Conservation (phyloP, 1,140 invertebrate genomes). For the Brachionus koreanus region DNA sequence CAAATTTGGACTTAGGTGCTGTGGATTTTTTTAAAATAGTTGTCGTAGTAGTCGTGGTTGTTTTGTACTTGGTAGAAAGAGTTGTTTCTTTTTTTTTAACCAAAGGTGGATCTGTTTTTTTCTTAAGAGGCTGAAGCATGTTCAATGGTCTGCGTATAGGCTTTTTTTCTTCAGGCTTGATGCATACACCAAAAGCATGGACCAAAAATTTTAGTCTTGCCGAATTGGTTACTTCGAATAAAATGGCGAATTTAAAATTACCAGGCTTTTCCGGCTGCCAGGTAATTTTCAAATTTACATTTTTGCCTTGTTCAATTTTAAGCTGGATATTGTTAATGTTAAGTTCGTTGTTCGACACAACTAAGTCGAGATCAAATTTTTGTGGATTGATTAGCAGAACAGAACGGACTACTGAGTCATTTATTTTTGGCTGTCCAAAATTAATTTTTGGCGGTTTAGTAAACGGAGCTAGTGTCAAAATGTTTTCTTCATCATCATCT, state of each 20-base stretch:
- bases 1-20: not conserved
- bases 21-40: not conserved
- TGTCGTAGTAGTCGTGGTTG: slow-evolving; percentile 6
- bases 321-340: slow-evolving; percentile 36
- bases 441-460: slow-evolving; percentile 40
- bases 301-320: not conserved
- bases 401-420: not conserved
- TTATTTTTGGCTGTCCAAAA: slow-evolving; percentile 23
- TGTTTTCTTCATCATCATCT: slow-evolving; percentile 33
- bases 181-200: slow-evolving; percentile 30
- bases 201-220: slow-evolving; percentile 42
- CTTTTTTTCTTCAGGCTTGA: not conserved
- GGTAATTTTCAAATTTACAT: slow-evolving; percentile 25
- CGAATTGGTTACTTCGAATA: slow-evolving; percentile 29
- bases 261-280: slow-evolving; percentile 12
- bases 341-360: slow-evolving; percentile 2
- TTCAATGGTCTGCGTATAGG: not conserved
- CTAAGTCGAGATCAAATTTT: slow-evolving; percentile 23
- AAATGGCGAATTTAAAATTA: slow-evolving; percentile 21
- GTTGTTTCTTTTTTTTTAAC: slow-evolving; percentile 30
- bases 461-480: slow-evolving; percentile 26
- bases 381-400: slow-evolving; percentile 15
- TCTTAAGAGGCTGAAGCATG: slow-evolving; percentile 28
- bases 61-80: not conserved
- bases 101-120: not conserved